Evolutionary conservation across 2,113 vertebrate species (phyloP).

Genomic region (Noctilio leporinus): DNA sequence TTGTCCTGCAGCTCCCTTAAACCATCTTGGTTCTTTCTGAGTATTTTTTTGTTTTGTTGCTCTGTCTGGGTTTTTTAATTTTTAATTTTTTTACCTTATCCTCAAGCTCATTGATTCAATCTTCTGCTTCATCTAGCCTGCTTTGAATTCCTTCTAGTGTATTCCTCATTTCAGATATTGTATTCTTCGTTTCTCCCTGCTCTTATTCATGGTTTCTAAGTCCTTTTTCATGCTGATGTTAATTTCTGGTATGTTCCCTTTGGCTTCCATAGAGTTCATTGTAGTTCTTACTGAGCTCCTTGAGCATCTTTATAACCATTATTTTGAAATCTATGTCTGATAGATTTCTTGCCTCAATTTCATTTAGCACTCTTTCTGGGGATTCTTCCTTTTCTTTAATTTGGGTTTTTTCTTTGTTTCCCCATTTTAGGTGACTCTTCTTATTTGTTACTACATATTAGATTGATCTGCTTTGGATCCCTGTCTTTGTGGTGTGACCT

Average conservation of each 20-base stretch:
- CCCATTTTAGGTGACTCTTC: background rate
- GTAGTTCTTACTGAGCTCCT: background rate
- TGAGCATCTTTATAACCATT: background rate
- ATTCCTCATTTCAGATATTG: background rate
- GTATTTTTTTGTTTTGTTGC: background rate
- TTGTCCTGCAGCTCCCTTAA: too few relatives aligned
- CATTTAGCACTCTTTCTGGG: background rate
- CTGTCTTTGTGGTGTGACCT: background rate
- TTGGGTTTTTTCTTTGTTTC: background rate
- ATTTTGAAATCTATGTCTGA: background rate
- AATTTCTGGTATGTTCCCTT: too few relatives aligned
- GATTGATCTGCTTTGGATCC: background rate
- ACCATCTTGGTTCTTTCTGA: background rate
- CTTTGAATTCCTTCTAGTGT: background rate
- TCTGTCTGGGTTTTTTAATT: background rate
- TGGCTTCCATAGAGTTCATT: too few relatives aligned
- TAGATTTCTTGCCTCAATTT: background rate
- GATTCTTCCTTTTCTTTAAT: background rate
- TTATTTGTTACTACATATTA: background rate
- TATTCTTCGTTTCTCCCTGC: background rate
- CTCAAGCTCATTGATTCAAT: background rate
- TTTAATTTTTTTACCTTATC: background rate
- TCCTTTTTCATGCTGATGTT: background rate
- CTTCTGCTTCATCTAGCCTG: background rate
- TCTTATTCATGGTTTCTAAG: background rate